Conservation (phyloP, 2,113 vertebrate species). For the Gadus chalcogrammus region DNA sequence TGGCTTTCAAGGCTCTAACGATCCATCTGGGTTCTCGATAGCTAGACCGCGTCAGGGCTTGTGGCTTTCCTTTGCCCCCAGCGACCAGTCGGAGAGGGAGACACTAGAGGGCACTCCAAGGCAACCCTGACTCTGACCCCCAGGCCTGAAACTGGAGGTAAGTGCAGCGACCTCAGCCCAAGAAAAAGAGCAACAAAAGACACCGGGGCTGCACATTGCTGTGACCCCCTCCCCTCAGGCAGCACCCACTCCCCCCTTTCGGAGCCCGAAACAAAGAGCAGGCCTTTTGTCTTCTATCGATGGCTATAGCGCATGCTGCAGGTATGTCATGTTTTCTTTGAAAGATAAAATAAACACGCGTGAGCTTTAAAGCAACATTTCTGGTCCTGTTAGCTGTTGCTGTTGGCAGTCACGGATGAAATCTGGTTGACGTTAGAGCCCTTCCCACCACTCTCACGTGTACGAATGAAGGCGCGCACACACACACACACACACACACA, state of each 20-base stretch:
- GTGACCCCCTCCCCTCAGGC: background rate
- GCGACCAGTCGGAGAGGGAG: conserved; percentile 24
- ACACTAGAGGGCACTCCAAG: conserved; percentile 92
- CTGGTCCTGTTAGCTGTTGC: conserved; percentile 63
- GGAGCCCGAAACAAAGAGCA: conserved; percentile 45
- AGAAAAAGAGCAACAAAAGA: conserved; percentile 26
- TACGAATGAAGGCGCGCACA: background rate
- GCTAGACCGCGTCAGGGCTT: no score
- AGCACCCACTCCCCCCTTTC: conserved; percentile 30
- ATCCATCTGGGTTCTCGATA: no score
- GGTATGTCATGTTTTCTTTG: conserved; percentile 74
- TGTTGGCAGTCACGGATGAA: conserved; percentile 70
- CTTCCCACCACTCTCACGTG: conserved; percentile 60
- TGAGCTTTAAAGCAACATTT: conserved; percentile 75
- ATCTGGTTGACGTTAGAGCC: conserved; percentile 69
- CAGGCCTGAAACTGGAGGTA: conserved; percentile 44
- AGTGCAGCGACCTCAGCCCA: conserved; percentile 49
- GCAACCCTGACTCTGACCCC: conserved; percentile 77
- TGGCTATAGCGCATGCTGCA: conserved; percentile 58
- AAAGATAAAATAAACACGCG: conserved; percentile 73
- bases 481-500: conserved; percentile 16
- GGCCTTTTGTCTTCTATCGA: conserved; percentile 58
- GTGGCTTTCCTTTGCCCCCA: no score
- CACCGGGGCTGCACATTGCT: conserved; percentile 7
- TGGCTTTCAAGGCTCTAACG: no score